Conservation (phyloP, 2,797 vertebrate genomes). For the Triplophysa yarkandensis region DNA sequence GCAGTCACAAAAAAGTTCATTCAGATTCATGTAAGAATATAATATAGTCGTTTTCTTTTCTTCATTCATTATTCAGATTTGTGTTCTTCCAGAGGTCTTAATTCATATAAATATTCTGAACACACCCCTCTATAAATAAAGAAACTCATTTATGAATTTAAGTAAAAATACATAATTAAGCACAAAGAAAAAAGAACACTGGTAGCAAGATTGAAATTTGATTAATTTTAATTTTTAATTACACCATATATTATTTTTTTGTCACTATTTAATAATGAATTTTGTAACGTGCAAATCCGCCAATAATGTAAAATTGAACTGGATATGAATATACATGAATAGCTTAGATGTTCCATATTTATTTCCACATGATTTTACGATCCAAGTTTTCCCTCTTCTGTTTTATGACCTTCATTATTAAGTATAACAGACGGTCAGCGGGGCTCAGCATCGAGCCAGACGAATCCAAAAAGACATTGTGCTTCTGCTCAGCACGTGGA, state of each 20-base stretch:
- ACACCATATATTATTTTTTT: not conserved
- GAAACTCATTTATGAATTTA: not conserved
- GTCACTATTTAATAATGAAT: not conserved
- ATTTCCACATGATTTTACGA: not conserved
- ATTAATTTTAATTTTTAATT: not conserved
- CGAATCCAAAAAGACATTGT: conserved; percentile 43
- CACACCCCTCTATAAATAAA: not conserved
- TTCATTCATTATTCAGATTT: not conserved
- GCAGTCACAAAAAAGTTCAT: not conserved
- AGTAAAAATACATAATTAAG: not conserved
- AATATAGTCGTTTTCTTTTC: not conserved
- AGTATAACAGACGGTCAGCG: conserved; percentile 57
- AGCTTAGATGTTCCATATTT: conserved; percentile 4
- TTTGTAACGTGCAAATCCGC: not conserved
- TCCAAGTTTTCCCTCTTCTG: conserved; percentile 30
- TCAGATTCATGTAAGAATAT: not conserved
- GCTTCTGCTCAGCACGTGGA: conserved; percentile 26
- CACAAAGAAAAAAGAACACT: not conserved
- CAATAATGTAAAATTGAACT: not conserved
- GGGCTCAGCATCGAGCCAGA: conserved; percentile 44
- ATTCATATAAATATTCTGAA: not conserved
- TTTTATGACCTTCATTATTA: conserved; percentile 43
- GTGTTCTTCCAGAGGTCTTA: not conserved
- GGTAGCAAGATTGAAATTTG: not conserved
- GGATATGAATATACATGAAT: conserved; percentile 1